These are phyloP conservation scores for Oikopleura vanhoeffeni DNA, from an alignment of 23 tunicate species.

Conservation along the genomic window DNA sequence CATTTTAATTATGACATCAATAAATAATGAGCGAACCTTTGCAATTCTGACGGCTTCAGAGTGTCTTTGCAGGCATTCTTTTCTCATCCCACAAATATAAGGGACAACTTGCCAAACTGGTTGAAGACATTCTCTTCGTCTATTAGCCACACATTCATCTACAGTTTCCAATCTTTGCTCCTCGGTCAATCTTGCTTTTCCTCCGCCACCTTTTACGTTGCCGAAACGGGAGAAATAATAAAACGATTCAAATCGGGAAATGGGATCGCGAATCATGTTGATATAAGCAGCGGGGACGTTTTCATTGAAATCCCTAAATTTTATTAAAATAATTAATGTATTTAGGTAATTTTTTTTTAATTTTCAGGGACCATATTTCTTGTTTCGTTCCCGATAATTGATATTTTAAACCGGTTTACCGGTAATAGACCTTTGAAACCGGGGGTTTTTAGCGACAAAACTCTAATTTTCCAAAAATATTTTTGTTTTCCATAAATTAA, in stretches of 20 bases:
- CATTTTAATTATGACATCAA: no score
- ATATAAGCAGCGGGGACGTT: conserved; percentile 25
- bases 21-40: no score
- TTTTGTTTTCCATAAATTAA: no score
- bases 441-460: no score
- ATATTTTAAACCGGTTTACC: no score
- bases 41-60: background rate
- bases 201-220: conserved; percentile 25
- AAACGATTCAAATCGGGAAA: conserved; percentile 76
- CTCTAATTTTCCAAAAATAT: no score
- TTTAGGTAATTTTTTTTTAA: no score
- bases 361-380: no score
- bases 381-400: no score
- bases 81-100: conserved; percentile 65
- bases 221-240: conserved; percentile 96
- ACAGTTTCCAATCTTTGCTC: conserved; percentile 18
- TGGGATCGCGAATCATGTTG: conserved; percentile 88
- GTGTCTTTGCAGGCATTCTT: background rate
- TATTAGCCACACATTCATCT: conserved; percentile 68
- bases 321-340: no score
- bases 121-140: conserved; percentile 72
- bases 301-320: conserved; percentile 4
- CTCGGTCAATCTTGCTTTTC: background rate
- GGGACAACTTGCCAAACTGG: conserved; percentile 99
- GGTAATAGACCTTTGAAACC: no score